Percentiles rank a stretch among this genome's conserved stretches.
Conservation (phyloP, 2,797 vertebrate species). For the Gymnopithys bicolor region DNA sequence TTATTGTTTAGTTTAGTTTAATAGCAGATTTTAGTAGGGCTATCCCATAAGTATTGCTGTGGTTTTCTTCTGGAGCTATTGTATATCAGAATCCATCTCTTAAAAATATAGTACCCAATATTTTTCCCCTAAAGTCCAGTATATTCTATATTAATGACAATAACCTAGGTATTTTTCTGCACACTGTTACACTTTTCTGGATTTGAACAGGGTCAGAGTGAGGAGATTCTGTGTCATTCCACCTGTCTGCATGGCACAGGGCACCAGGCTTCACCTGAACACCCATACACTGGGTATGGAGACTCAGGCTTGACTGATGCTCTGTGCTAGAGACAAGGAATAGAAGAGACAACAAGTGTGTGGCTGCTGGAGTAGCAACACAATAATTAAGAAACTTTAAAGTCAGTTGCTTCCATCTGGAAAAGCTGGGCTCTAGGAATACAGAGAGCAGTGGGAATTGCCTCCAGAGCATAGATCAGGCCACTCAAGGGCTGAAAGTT, state of each 20-base stretch:
- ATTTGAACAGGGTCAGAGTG: neutral
- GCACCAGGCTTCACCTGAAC: neutral
- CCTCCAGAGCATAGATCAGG: neutral
- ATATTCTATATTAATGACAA: neutral
- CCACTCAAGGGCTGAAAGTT: neutral
- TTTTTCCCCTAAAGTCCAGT: neutral
- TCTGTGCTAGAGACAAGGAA: neutral
- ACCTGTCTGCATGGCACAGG: neutral
- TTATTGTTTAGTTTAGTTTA: neutral
- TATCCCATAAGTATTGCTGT: neutral
- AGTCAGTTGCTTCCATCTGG: neutral
- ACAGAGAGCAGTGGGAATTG: neutral
- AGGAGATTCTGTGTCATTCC: neutral
- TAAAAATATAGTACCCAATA: neutral
- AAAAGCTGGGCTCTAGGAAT: neutral
- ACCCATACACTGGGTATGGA: accelerated
- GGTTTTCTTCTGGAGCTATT: neutral
- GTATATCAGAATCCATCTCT: neutral
- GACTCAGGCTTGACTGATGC: neutral
- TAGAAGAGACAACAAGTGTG: neutral
- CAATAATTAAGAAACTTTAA: neutral
- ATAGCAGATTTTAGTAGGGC: neutral
- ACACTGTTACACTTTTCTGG: neutral
- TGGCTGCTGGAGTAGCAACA: neutral
- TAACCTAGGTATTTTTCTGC: neutral